These are phyloP conservation scores for Hypsibius dujardini DNA, from an alignment of 1,140 invertebrate genomes.

Conservation along the genomic window DNA sequence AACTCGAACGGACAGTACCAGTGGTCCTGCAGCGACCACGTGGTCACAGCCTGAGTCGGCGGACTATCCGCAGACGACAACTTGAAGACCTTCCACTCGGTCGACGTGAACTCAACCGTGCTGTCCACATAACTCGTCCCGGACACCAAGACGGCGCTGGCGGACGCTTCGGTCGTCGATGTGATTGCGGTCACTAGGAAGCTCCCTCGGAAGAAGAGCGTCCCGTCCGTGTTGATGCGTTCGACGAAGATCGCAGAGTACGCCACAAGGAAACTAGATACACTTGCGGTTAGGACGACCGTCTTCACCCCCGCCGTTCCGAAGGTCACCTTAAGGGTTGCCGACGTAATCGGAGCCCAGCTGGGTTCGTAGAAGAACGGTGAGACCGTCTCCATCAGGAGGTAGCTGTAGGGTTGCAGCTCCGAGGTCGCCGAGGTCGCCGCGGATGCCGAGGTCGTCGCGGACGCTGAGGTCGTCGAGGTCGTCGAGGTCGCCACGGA, in stretches of 20 bases:
- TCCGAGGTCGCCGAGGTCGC: no score
- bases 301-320: no score
- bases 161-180: neutral
- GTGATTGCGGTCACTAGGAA: neutral
- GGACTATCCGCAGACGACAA: neutral
- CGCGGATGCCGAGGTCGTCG: no score
- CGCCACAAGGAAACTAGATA: neutral
- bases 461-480: no score
- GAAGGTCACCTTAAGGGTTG: no score
- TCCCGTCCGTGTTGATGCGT: neutral
- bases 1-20: neutral
- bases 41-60: neutral
- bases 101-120: neutral
- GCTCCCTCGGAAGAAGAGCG: neutral
- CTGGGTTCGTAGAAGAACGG: no score
- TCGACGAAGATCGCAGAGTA: conserved; percentile 5
- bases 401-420: no score
- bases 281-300: no score
- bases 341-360: no score
- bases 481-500: no score
- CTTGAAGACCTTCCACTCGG: neutral
- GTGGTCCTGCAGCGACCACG: neutral
- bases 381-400: no score
- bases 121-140: neutral
- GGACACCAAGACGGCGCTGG: neutral